Evolutionary conservation across 2,888 invertebrate species (phyloP).

Genomic region (Agonopterix arenella): DNA sequence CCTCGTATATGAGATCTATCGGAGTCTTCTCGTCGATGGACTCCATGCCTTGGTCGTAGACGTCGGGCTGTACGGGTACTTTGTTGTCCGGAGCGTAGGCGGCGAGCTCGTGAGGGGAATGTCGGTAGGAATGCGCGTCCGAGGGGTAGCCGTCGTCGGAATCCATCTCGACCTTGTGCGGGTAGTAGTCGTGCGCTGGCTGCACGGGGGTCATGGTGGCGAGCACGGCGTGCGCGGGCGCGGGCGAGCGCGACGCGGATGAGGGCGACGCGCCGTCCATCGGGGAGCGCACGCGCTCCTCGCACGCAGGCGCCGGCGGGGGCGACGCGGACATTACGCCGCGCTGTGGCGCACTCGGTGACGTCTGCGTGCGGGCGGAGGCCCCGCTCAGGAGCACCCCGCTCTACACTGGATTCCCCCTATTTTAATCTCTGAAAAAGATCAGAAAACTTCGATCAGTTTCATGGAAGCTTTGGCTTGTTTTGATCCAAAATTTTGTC

Average conservation of each 20-base stretch:
- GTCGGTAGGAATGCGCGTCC: conserved; percentile 77
- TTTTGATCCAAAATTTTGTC: no score
- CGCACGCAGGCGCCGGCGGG: conserved; percentile 49
- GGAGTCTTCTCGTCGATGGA: conserved; percentile 82
- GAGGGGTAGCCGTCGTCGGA: conserved; percentile 78
- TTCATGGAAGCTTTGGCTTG: no score
- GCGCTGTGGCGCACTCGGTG: conserved; percentile 39
- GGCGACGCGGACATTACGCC: conserved; percentile 67
- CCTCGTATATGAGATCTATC: conserved; percentile 89
- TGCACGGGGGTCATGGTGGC: conserved; percentile 92
- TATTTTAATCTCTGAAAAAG: conserved; percentile 54
- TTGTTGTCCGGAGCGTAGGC: conserved; percentile 75
- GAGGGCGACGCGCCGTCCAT: conserved; percentile 65
- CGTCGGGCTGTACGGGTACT: conserved; percentile 74
- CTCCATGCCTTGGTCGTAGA: conserved; percentile 69
- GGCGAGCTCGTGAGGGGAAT: conserved; percentile 71
- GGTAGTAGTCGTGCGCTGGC: conserved; percentile 84
- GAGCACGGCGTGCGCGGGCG: conserved; percentile 84
- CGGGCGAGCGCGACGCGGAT: conserved; percentile 77
- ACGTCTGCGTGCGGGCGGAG: conserved; percentile 56
- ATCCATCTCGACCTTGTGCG: conserved; percentile 79
- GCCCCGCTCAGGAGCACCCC: conserved; percentile 62
- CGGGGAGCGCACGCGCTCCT: conserved; percentile 63
- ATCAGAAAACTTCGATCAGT: not conserved
- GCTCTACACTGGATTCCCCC: conserved; percentile 48